Conservation (phyloP, 2,113 vertebrate genomes). For the Gasterosteus aculeatus region DNA sequence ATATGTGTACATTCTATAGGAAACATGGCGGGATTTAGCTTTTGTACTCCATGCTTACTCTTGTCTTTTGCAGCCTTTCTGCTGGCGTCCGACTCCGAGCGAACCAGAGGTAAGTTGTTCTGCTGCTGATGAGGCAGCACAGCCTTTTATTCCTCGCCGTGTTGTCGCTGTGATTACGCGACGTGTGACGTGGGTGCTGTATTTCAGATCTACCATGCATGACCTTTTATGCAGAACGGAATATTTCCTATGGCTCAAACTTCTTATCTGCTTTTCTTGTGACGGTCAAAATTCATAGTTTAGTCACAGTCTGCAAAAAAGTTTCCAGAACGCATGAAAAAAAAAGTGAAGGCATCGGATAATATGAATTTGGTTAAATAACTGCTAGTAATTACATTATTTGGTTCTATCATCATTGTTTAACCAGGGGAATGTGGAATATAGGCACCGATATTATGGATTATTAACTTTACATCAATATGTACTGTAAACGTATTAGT, state of each 20-base stretch:
- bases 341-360: not conserved
- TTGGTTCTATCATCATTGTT: not conserved
- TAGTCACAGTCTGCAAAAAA: not conserved
- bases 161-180: not conserved
- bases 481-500: not conserved
- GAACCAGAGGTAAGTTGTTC: constrained; percentile 61
- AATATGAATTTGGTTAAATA: not conserved
- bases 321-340: not conserved
- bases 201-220: not conserved
- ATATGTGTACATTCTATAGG: not conserved
- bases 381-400: not conserved
- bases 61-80: constrained; percentile 22
- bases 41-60: constrained; percentile 17
- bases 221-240: not conserved
- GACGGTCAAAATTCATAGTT: not conserved
- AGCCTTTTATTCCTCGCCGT: not conserved
- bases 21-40: constrained; percentile 53
- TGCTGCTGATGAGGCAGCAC: not conserved
- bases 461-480: not conserved
- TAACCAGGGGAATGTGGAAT: too few species aligned
- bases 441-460: not conserved
- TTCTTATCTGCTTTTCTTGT: not conserved
- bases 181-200: not conserved
- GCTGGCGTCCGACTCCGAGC: constrained; percentile 23
- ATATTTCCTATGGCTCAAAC: not conserved